A percentile compares a stretch with the other conserved stretches of the same genome.
These are phyloP conservation scores for Neopelma chrysocephalum DNA, from an alignment of 2,797 vertebrate species.

Conservation along the genomic window DNA sequence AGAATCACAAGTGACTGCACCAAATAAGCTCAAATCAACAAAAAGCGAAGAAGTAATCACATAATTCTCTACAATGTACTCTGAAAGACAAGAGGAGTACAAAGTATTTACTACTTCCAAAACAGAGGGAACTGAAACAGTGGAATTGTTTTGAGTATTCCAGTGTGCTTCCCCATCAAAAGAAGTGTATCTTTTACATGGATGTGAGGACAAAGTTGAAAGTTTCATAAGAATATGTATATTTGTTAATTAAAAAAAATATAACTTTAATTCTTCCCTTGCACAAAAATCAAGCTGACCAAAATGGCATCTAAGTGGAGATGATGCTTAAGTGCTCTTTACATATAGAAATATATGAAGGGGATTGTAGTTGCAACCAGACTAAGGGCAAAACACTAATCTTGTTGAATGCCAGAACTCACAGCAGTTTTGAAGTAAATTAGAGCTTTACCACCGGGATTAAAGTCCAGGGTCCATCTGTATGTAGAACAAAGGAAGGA, in stretches of 20 bases:
- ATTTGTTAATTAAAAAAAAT: background rate
- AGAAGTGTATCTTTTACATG: background rate
- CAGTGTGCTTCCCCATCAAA: background rate
- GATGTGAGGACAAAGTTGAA: background rate
- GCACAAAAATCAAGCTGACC: background rate
- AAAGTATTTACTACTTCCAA: background rate
- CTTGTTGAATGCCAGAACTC: background rate
- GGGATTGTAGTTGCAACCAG: background rate
- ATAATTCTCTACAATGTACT: background rate
- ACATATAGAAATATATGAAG: background rate
- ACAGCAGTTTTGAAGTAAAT: background rate
- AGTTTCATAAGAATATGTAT: background rate
- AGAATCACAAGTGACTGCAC: conserved; percentile 27
- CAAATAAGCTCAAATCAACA: conserved; percentile 46
- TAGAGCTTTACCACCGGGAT: background rate
- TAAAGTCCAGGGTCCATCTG: background rate
- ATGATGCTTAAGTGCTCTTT: background rate
- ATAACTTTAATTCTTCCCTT: background rate
- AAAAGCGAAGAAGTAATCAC: conserved; percentile 38
- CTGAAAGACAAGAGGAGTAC: background rate
- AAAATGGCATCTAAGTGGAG: background rate
- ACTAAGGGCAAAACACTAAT: background rate
- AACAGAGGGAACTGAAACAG: background rate
- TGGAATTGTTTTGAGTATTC: background rate
- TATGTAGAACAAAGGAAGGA: background rate